Conservation (phyloP, 2,113 vertebrate species). For the Spheniscus mendiculus region DNA sequence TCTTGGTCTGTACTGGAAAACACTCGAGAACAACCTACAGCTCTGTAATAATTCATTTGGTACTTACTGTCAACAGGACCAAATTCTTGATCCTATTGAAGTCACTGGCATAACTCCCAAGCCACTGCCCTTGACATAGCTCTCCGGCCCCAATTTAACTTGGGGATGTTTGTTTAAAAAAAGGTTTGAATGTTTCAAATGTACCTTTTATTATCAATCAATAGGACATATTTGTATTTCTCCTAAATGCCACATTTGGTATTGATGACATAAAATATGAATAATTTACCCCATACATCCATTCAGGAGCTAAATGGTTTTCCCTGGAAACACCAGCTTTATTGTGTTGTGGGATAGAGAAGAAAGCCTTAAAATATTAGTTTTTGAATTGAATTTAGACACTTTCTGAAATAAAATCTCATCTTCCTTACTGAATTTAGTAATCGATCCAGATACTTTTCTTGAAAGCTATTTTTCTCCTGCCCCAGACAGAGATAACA, state of each 20-base stretch:
- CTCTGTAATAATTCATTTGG: neutral
- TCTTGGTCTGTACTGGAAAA: neutral
- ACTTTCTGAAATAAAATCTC: slow-evolving; percentile 28
- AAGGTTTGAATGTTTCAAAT: neutral
- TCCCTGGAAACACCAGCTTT: neutral
- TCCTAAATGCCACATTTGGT: neutral
- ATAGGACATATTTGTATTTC: neutral
- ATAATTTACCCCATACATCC: neutral
- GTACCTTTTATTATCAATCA: neutral
- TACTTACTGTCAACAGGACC: neutral
- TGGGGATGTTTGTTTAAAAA: neutral
- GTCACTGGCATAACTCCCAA: neutral
- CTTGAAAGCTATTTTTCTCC: slow-evolving; percentile 33
- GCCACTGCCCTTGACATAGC: neutral
- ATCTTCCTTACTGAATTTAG: slow-evolving; percentile 43
- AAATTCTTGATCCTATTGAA: neutral
- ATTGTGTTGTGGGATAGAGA: neutral
- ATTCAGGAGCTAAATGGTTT: neutral
- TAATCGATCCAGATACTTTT: slow-evolving; percentile 20
- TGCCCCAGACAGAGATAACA: neutral
- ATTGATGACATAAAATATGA: neutral
- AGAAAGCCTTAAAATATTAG: slow-evolving; percentile 21
- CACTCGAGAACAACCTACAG: neutral
- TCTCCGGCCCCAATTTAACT: neutral
- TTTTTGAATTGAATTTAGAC: slow-evolving; percentile 51